Evolutionary conservation across 2,888 invertebrate genomes (phyloP).

Genomic region (Trachelus iudaicus): DNA sequence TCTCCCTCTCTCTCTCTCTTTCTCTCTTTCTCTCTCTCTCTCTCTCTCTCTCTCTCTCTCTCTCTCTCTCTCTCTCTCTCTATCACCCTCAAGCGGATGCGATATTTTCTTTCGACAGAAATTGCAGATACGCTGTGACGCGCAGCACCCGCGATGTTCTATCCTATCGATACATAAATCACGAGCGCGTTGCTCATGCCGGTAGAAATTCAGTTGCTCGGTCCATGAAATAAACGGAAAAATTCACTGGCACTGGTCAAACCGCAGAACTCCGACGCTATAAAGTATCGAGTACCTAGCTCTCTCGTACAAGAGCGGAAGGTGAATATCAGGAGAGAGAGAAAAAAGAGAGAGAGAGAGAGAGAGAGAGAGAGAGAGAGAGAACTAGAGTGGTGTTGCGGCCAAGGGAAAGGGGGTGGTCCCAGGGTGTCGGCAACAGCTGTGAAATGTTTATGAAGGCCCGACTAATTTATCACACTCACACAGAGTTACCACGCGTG

Average conservation of each 20-base stretch:
- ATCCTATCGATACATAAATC: constrained; percentile 25
- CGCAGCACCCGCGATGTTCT: constrained; percentile 10
- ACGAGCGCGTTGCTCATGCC: constrained; percentile 17
- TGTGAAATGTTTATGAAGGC: constrained; percentile 64
- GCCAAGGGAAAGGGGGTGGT: constrained; percentile 25
- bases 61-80: background rate
- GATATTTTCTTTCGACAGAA: constrained; percentile 1
- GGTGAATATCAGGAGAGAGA: constrained; percentile 9
- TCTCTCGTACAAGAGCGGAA: background rate
- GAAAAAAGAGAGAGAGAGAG: constrained; percentile 1
- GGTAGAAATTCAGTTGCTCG: constrained; percentile 21
- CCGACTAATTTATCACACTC: constrained; percentile 61
- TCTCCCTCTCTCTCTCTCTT: background rate
- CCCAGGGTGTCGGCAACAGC: constrained; percentile 57
- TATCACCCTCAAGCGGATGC: background rate
- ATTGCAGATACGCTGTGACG: background rate
- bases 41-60: too few species aligned
- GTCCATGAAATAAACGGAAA: constrained; percentile 23
- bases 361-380: constrained; percentile 4
- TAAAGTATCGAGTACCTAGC: constrained; percentile 39
- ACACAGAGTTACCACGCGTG: constrained; percentile 30
- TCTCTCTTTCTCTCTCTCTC: background rate
- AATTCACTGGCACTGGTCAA: constrained; percentile 33
- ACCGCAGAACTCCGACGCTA: constrained; percentile 37
- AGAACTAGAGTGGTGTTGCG: background rate